A percentile compares a stretch with the other conserved stretches of the same genome.
phyloP scores from a whole-genome alignment of 2,888 invertebrate genomes.

The Dynastes maya region DNA sequence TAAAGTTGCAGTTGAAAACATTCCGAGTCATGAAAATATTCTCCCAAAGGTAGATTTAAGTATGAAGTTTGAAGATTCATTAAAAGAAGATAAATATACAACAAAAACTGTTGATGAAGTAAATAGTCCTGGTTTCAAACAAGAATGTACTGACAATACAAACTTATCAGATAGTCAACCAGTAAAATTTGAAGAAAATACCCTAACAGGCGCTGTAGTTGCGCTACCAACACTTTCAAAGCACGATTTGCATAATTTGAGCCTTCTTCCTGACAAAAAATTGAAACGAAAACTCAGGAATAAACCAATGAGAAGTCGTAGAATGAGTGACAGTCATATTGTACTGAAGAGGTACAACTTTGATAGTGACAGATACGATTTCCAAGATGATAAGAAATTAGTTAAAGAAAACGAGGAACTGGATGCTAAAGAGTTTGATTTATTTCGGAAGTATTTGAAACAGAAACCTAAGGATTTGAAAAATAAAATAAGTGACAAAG shows the following conservation, averaged over 20 bases:
- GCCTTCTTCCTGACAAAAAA: neutral
- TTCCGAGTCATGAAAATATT: neutral
- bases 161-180: neutral
- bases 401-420: neutral
- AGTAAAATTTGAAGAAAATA: constrained; percentile 26
- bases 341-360: neutral
- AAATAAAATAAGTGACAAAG: constrained; percentile 12
- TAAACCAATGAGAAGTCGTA: constrained; percentile 23
- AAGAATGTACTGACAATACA: neutral
- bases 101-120: neutral
- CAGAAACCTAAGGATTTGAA: constrained; percentile 8
- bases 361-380: neutral
- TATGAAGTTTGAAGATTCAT: constrained; percentile 27
- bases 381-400: neutral
- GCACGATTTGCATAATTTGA: neutral
- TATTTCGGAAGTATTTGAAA: constrained; percentile 2
- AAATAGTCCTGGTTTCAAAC: neutral
- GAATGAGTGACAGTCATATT: constrained; percentile 37
- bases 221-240: constrained; percentile 1
- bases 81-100: neutral
- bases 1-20: neutral
- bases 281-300: constrained; percentile 4
- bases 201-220: neutral
- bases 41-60: constrained; percentile 10
- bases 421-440: neutral